A percentile compares a stretch with the other conserved stretches of the same genome.
phyloP scores from a whole-genome alignment of 2,113 vertebrate species.

The Okapia johnstoni region DNA sequence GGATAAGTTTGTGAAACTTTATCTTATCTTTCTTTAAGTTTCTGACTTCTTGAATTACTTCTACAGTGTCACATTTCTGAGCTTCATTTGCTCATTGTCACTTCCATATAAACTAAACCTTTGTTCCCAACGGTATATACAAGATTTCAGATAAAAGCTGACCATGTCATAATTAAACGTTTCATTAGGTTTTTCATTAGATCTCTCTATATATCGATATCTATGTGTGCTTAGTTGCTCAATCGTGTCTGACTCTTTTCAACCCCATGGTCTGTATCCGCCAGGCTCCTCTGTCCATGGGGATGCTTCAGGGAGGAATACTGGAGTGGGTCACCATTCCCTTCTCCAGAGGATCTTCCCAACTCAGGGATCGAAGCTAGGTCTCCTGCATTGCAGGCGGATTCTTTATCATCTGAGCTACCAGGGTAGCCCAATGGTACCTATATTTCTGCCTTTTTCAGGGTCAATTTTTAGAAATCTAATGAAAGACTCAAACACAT shows the following conservation, averaged over 20 bases:
- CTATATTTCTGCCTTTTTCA: neutral
- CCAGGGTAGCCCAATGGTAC: neutral
- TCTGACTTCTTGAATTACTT: constrained; percentile 39
- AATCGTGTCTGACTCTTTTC: neutral
- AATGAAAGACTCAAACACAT: neutral
- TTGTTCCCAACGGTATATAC: constrained; percentile 9
- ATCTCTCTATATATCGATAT: neutral
- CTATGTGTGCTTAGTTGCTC: neutral
- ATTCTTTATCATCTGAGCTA: neutral
- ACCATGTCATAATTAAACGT: neutral
- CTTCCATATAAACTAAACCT: neutral
- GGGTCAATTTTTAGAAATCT: neutral
- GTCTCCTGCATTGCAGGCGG: neutral
- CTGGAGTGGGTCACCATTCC: neutral
- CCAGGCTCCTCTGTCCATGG: neutral
- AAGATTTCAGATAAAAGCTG: constrained; percentile 35
- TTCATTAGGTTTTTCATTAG: neutral
- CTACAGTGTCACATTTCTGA: neutral
- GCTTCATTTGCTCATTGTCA: constrained; percentile 21
- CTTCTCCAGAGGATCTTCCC: neutral
- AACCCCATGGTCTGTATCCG: neutral
- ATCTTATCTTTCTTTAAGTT: constrained; percentile 19
- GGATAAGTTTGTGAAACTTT: neutral
- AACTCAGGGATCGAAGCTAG: neutral
- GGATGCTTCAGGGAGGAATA: neutral